Base-by-base conservation (phyloP, 2,797 vertebrate genomes). In the Ceyx erithaca region DNA sequence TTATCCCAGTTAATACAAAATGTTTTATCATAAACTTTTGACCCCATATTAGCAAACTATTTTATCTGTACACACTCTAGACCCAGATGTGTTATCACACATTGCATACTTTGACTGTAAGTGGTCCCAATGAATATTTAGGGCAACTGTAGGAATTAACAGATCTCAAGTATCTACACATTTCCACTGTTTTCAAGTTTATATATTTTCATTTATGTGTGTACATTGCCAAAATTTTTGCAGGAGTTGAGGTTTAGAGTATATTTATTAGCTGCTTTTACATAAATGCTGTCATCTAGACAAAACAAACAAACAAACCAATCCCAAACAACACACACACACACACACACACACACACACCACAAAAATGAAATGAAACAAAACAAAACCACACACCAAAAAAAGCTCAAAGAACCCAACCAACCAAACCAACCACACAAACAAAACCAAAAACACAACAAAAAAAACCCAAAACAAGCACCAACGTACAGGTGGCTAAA, bases 51-150 rank as follows among this genome's bases (percentile, higher is more conserved):
- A 73, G 11, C 70, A 80, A 63, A 8, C 7, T 62, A 3, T 2
- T 35, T 15, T 23, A 18, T 30, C 12, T 14, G 5, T 82, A 17
- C 7, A 17, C 30, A 81, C 5, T 66, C 20, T 73, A 40, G 25
- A 52, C 4, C 10, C 10, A 52, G 30, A 40, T 14, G 22, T 1
- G 0, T 9, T 77, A 14, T 15, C 3, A 71, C 4, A 2, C 11
- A 1, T 54, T 68, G 16, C 1, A 0, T 46, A 14, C 9, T 25
- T 68, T 41, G 52, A 1, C 6, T 48, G 6, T 26, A 35, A 45
- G 16, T 52, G 8, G 2, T 49, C 10, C 13, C 28, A 54, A 6
- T 28, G 12, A 72, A 49, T 62, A 70, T 17, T 22, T 43, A 43
- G 16, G 14, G 21, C 9, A 86, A 23, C 8, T 23, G 5, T 66